These are phyloP conservation scores for Holothuria glaberrima DNA, from an alignment of 35 echinoderm and acorn worm genomes.

Conservation along the genomic window DNA sequence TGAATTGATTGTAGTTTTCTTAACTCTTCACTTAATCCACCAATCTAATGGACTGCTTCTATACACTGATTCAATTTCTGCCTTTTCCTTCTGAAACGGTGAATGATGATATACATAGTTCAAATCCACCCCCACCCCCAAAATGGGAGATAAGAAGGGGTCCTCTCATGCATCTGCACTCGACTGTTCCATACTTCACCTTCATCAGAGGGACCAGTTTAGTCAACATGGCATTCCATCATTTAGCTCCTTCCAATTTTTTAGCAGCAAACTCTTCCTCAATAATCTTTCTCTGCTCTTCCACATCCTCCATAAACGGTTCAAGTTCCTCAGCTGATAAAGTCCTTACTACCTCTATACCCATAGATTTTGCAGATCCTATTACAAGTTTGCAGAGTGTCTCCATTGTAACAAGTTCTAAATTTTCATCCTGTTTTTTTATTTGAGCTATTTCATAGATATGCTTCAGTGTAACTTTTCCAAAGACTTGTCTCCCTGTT, in stretches of 20 bases:
- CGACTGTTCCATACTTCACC: too few species aligned
- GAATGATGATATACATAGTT: too few species aligned
- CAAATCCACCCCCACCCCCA: too few species aligned
- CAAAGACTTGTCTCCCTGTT: conserved; percentile 72
- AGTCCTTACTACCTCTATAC: conserved; percentile 77
- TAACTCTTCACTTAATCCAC: too few species aligned
- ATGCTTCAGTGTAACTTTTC: conserved; percentile 86
- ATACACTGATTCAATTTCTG: too few species aligned
- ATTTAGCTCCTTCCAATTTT: conserved; percentile 39
- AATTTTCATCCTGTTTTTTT: conserved; percentile 73
- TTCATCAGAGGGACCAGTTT: too few species aligned
- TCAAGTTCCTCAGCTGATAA: conserved; percentile 70
- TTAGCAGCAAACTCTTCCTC: conserved; percentile 63
- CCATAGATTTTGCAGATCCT: conserved; percentile 72
- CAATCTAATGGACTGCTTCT: too few species aligned
- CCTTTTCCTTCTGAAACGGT: too few species aligned
- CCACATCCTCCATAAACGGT: conserved; percentile 73
- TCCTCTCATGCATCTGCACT: too few species aligned
- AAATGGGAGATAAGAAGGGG: too few species aligned
- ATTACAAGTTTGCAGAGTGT: conserved; percentile 81
- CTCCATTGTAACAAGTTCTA: conserved; percentile 68
- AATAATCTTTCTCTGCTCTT: conserved; percentile 44
- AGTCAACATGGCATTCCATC: too few species aligned
- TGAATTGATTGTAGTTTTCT: too few species aligned
- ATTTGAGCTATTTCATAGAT: conserved; percentile 96